phyloP scores from a whole-genome alignment of 2,797 vertebrate species.

The Mormyrops boulengeri region DNA sequence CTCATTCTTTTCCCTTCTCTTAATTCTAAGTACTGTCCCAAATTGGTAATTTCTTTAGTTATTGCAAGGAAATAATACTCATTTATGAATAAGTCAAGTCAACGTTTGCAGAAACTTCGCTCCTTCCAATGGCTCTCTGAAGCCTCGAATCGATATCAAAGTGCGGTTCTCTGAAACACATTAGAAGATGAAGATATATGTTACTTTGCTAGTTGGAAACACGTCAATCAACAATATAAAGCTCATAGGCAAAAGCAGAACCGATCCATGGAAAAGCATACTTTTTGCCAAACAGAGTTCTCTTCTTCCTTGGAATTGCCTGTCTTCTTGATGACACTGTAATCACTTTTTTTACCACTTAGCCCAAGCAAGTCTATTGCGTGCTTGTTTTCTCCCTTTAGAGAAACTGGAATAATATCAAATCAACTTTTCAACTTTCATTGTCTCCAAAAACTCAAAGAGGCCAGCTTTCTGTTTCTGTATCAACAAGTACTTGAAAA shows the following conservation, averaged over 20 bases:
- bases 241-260: neutral
- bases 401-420: neutral
- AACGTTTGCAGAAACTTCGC: constrained; percentile 37
- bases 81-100: constrained; percentile 25
- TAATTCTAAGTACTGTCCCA: neutral
- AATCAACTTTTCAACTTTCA: constrained; percentile 7
- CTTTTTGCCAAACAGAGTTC: neutral
- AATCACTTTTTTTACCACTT: neutral
- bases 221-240: constrained; percentile 7
- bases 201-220: constrained; percentile 6
- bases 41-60: constrained; percentile 31
- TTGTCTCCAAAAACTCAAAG: neutral
- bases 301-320: neutral
- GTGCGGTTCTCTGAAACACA: constrained; percentile 10
- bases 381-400: neutral
- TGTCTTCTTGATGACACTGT: neutral
- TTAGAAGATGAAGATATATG: constrained; percentile 27
- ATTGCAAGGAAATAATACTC: constrained; percentile 22
- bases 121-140: constrained; percentile 43
- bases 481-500: neutral
- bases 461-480: neutral
- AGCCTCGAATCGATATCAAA: constrained; percentile 42
- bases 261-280: neutral
- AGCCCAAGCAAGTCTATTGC: neutral
- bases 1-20: constrained; percentile 33